Conservation (phyloP, 1,140 invertebrate species). For the Drusus annulatus region DNA sequence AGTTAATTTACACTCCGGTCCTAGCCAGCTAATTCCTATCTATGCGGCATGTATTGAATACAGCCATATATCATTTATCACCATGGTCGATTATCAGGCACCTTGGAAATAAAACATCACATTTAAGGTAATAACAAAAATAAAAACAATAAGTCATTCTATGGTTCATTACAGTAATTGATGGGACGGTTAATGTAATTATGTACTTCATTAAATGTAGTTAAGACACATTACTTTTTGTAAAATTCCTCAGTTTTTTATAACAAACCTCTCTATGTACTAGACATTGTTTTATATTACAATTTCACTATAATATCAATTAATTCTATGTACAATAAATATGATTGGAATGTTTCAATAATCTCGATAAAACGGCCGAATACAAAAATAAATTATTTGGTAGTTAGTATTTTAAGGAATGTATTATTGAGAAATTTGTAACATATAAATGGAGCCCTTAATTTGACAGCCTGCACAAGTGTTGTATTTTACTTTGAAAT, state of each 20-base stretch:
- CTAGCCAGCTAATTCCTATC: conserved; percentile 44
- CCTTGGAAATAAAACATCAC: conserved; percentile 53
- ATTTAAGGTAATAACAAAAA: conserved; percentile 40
- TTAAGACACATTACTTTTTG: conserved; percentile 31
- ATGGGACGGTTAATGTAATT: conserved; percentile 36
- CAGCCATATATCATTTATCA: conserved; percentile 59
- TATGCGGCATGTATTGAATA: conserved; percentile 54
- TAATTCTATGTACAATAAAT: conserved; percentile 26
- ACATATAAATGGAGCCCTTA: no score
- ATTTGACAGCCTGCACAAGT: no score
- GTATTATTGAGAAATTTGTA: conserved; percentile 7
- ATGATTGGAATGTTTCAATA: conserved; percentile 35
- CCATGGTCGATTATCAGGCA: conserved; percentile 57
- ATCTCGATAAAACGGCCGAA: conserved; percentile 21
- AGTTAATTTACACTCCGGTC: conserved; percentile 28
- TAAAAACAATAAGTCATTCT: conserved; percentile 25
- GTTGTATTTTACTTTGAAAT: no score
- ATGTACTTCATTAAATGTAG: conserved; percentile 18
- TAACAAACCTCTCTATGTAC: conserved; percentile 9
- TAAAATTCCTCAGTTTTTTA: conserved; percentile 8
- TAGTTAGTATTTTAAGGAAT: conserved; percentile 9
- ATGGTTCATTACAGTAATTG: conserved; percentile 28
- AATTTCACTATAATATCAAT: conserved; percentile 25
- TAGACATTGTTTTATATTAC: conserved; percentile 17
- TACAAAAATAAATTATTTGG: conserved; percentile 13